phyloP scores from a whole-genome alignment of 2,888 invertebrate genomes.

The Cyaniris semiargus region DNA sequence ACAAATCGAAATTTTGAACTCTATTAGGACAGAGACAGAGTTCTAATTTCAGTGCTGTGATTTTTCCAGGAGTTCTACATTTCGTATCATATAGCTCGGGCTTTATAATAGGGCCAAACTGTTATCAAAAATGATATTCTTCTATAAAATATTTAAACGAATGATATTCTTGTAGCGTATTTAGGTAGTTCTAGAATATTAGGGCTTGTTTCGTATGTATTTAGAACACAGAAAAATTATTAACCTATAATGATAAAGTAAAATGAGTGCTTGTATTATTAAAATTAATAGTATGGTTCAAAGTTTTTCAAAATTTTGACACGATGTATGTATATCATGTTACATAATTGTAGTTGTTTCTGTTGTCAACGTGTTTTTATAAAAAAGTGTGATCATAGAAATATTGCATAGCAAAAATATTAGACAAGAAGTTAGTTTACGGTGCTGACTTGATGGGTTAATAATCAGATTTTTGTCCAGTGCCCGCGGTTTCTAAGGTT shows the following conservation, averaged over 20 bases:
- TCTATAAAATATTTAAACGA: neutral
- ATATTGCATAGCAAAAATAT: constrained; percentile 17
- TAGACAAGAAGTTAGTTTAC: neutral
- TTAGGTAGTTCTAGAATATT: constrained; percentile 1
- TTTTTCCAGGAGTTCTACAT: neutral
- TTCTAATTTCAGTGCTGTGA: neutral
- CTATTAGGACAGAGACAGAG: too few species aligned
- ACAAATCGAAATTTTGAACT: too few species aligned
- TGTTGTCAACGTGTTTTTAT: neutral
- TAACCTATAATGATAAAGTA: neutral
- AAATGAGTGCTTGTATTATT: neutral
- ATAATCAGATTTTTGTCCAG: neutral
- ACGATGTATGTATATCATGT: neutral
- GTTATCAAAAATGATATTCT: constrained; percentile 10
- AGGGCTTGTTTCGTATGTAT: neutral
- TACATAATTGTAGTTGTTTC: neutral
- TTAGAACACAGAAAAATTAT: neutral
- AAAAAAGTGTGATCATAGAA: neutral
- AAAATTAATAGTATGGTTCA: neutral
- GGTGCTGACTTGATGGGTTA: neutral
- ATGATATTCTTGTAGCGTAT: neutral
- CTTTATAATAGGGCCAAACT: neutral
- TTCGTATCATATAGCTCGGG: neutral
- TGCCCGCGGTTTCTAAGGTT: too few species aligned
- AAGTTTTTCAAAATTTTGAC: neutral